These are phyloP conservation scores for Phoronis australis DNA, from an alignment of 2,888 invertebrate genomes.

Conservation along the genomic window DNA sequence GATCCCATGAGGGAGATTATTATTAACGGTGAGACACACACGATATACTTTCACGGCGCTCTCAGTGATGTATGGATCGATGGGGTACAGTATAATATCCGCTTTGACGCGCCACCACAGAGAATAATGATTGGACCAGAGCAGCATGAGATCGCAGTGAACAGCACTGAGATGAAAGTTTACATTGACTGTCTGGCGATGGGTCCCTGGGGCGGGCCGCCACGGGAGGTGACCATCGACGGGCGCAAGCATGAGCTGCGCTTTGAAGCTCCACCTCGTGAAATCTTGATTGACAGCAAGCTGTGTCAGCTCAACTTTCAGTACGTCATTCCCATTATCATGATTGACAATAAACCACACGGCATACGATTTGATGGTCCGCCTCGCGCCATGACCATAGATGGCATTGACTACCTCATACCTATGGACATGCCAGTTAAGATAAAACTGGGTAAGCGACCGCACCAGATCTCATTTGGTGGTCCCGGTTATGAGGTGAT, in stretches of 20 bases:
- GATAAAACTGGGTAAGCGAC: slow-evolving; percentile 55
- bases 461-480: slow-evolving; percentile 45
- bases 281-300: slow-evolving; percentile 69
- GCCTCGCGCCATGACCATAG: slow-evolving; percentile 83
- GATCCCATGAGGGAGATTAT: slow-evolving; percentile 34
- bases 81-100: slow-evolving; percentile 37
- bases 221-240: slow-evolving; percentile 73
- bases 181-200: slow-evolving; percentile 74
- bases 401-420: slow-evolving; percentile 65
- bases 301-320: slow-evolving; percentile 40
- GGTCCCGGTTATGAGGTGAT: slow-evolving; percentile 52
- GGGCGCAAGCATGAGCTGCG: slow-evolving; percentile 72
- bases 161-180: slow-evolving; percentile 71
- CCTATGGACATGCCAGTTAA: slow-evolving; percentile 38
- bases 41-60: slow-evolving; percentile 39
- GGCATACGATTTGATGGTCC: slow-evolving; percentile 85
- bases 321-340: slow-evolving; percentile 37
- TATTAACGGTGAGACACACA: slow-evolving; percentile 20
- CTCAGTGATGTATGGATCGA: slow-evolving; percentile 44
- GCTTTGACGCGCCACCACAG: slow-evolving; percentile 46
- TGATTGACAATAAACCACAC: slow-evolving; percentile 51
- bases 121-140: slow-evolving; percentile 73
- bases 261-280: slow-evolving; percentile 79
- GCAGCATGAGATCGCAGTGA: slow-evolving; percentile 77
- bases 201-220: slow-evolving; percentile 69